Percentiles rank a stretch among this genome's conserved stretches.
phyloP scores from a whole-genome alignment of 2,888 invertebrate species.

The Mellilla xanthometata region DNA sequence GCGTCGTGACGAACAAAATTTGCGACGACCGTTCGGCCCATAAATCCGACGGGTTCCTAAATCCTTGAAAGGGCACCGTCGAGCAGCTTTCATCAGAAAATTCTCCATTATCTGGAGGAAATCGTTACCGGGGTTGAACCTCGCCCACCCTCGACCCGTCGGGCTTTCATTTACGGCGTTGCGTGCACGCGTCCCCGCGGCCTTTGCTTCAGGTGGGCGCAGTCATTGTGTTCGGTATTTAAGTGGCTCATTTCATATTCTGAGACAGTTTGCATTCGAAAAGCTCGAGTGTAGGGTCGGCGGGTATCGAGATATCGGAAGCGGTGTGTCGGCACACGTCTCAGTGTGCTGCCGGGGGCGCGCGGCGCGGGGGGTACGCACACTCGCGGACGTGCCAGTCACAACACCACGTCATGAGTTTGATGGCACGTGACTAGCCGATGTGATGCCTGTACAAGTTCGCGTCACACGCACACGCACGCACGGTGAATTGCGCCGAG shows the following conservation, averaged over 20 bases:
- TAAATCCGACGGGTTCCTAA: conserved; percentile 70
- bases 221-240: conserved; percentile 78
- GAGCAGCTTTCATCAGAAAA: conserved; percentile 78
- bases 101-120: conserved; percentile 80
- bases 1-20: conserved; percentile 66
- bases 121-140: conserved; percentile 77
- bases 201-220: conserved; percentile 79
- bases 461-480: conserved; percentile 59
- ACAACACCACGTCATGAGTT: conserved; percentile 42
- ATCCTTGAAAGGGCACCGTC: conserved; percentile 71
- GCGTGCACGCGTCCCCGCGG: conserved; percentile 77
- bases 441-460: conserved; percentile 23
- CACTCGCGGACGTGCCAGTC: conserved; percentile 34
- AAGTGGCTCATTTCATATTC: conserved; percentile 82
- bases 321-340: conserved; percentile 31
- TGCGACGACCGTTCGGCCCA: conserved; percentile 61
- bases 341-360: too few species aligned
- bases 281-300: conserved; percentile 61
- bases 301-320: conserved; percentile 60
- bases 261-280: conserved; percentile 78
- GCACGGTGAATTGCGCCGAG: conserved; percentile 51
- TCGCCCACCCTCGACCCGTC: conserved; percentile 69
- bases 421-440: conserved; percentile 48
- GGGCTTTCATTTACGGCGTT: conserved; percentile 76
- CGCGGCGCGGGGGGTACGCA: conserved; percentile 27